A percentile compares a stretch with the other conserved stretches of the same genome.
Evolutionary conservation across 2,113 vertebrate species (phyloP).

Genomic region (Lathamus discolor): DNA sequence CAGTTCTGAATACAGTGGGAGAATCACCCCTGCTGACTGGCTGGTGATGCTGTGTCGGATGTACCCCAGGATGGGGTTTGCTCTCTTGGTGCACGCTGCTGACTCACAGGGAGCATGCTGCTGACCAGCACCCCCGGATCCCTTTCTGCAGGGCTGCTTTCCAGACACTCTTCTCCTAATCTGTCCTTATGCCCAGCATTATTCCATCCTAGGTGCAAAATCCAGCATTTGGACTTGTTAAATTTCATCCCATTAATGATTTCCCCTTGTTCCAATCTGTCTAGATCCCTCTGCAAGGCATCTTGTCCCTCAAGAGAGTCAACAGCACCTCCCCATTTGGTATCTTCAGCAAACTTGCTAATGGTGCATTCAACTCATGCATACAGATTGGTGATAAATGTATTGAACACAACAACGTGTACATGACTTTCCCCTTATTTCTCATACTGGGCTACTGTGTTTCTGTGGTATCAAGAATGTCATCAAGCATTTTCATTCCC

Average conservation of each 20-base stretch:
- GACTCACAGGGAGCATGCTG: neutral
- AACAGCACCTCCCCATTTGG: neutral
- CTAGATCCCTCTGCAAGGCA: neutral
- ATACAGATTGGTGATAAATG: neutral
- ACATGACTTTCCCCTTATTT: neutral
- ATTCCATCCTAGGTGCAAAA: neutral
- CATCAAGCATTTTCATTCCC: neutral
- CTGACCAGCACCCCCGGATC: neutral
- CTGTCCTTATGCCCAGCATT: rapidly evolving
- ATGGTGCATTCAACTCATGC: neutral
- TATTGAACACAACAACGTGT: neutral
- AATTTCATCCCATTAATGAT: neutral
- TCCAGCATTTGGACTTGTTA: rapidly evolving
- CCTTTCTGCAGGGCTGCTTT: neutral
- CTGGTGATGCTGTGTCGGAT: neutral
- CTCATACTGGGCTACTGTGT: neutral
- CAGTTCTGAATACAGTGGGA: rapidly evolving
- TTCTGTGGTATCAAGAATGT: neutral
- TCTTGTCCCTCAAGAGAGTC: neutral
- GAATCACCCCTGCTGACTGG: rapidly evolving
- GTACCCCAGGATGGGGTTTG: neutral
- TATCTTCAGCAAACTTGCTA: no score
- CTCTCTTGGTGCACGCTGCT: neutral
- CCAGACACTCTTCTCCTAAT: neutral
- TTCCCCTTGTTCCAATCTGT: neutral